Base-by-base conservation (phyloP, 1,140 invertebrate genomes). In the Caenorhabditis brenneri region DNA sequence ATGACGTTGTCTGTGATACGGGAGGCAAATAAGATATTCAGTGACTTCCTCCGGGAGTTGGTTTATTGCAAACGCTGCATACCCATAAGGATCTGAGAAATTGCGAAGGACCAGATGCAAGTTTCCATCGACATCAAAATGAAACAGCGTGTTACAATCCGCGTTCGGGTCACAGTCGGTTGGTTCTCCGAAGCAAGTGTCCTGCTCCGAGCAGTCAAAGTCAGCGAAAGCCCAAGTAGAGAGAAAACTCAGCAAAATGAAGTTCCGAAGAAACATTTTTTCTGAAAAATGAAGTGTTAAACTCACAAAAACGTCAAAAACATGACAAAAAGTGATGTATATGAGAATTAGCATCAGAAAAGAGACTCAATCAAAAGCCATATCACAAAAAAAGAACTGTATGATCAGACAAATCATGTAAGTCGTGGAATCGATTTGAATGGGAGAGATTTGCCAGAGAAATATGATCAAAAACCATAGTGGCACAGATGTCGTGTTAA, bases 21-120 rank as follows among this genome's bases (percentile, higher is more conserved):
- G 65, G 7, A 46, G 33, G 33, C 65, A 74, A 27, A 74, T 74
- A n/a, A 74, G 24, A n/a, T 74, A 74, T 22, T 74, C 65, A 12
- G 24, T 42, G n/a, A 24, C 22, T 15, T 74, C 65, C 5, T 74
- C 65, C 36, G 65, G 65, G 2, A n/a, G 65, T 19, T 2, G 5
- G 3, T 42, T 2, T 10, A 42, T n/a, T 24, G 65, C 19, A 7
- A 74, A 74, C 2, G 65, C 65, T 5, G 65, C 65, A 22, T 74
- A 74, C 4, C 65, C 36, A 1, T 24, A 0, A 1, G 65, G 3
- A 24, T 74, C 36, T 19, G 65, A 24, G 36, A 74, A 42, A 9
- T 74, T 74, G 1, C n/a, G 33, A 1, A 74, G 36, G 15, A 19
- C 42, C 6, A 74, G n/a, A 24, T 74, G 65, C 36, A 74, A 27